Evolutionary conservation across 2,888 invertebrate genomes (phyloP).

Genomic region (Drosophila bunnanda): DNA sequence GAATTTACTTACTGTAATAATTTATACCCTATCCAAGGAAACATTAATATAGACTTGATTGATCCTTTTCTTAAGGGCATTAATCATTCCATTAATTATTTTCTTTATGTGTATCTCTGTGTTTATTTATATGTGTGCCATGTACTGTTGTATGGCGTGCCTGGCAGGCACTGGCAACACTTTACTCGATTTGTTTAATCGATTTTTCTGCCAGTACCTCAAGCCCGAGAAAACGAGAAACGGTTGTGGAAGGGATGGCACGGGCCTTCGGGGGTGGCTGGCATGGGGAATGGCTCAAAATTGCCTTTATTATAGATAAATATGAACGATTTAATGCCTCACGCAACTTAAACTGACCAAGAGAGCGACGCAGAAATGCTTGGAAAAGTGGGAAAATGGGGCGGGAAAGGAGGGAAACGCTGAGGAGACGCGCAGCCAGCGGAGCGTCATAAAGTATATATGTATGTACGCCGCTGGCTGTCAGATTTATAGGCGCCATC

Average conservation of each 20-base stretch:
- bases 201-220: conserved; percentile 70
- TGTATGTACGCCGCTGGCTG: conserved; percentile 68
- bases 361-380: conserved; percentile 5
- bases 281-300: conserved; percentile 50
- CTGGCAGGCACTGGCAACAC: conserved; percentile 63
- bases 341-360: conserved; percentile 61
- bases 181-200: conserved; percentile 81
- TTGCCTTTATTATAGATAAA: conserved; percentile 79
- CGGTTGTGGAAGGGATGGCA: conserved; percentile 13
- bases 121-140: conserved; percentile 18
- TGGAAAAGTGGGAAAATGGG: conserved; percentile 7
- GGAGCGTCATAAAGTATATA: conserved; percentile 72
- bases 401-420: conserved; percentile 38
- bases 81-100: neutral
- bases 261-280: conserved; percentile 5
- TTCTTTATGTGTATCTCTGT: conserved; percentile 4
- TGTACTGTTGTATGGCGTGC: conserved; percentile 49
- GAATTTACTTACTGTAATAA: no score
- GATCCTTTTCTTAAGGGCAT: neutral
- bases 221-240: conserved; percentile 2
- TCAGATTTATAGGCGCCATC: conserved; percentile 67
- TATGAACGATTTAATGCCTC: conserved; percentile 71
- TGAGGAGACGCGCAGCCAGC: conserved; percentile 48
- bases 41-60: no score
- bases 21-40: no score